These are phyloP conservation scores for Diarsia brunnea DNA, from an alignment of 2,888 invertebrate species.

Conservation along the genomic window DNA sequence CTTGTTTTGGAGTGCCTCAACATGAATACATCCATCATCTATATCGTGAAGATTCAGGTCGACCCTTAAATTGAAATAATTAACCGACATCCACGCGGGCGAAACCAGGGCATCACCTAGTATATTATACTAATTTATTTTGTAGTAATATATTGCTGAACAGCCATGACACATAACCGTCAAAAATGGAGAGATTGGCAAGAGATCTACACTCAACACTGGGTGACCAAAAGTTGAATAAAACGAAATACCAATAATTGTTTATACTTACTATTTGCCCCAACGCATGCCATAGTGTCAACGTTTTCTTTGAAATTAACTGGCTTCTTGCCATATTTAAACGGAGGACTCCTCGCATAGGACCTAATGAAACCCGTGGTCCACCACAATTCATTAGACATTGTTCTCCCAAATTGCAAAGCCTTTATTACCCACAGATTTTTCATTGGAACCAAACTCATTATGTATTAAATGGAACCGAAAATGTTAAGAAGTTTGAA, in stretches of 20 bases:
- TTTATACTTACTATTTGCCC: conserved; percentile 1
- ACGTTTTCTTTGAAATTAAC: neutral
- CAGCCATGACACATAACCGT: neutral
- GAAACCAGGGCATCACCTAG: no score
- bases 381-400: neutral
- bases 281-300: neutral
- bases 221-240: neutral
- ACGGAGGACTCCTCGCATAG: neutral
- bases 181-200: neutral
- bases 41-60: neutral
- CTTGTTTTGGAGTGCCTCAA: neutral
- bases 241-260: neutral
- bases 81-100: no score
- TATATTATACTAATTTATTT: no score
- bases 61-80: neutral
- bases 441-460: conserved; percentile 27
- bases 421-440: conserved; percentile 10
- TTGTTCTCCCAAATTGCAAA: conserved; percentile 1
- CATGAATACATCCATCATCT: neutral
- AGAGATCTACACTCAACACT: neutral
- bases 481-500: neutral
- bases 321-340: neutral
- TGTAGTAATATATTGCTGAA: no score
- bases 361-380: neutral
- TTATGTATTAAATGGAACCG: neutral